phyloP scores from a whole-genome alignment of 2,113 vertebrate genomes.

The Tupaia tana region DNA sequence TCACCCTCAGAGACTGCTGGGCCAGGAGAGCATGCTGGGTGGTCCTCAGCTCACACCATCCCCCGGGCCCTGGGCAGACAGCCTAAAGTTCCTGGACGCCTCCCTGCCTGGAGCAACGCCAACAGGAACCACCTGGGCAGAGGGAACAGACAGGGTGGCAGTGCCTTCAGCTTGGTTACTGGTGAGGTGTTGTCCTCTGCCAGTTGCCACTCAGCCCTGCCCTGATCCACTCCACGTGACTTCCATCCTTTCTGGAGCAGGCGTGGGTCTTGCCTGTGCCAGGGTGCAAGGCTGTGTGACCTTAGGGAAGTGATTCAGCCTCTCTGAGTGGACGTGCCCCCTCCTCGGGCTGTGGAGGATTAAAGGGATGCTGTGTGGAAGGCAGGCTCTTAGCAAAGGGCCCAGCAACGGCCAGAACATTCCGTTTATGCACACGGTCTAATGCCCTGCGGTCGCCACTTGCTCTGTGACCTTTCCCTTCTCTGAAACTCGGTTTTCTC shows the following conservation, averaged over 20 bases:
- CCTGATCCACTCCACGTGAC: accelerated
- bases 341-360: not conserved
- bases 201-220: not conserved
- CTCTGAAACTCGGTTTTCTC: not conserved
- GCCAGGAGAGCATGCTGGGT: not conserved
- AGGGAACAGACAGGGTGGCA: not conserved
- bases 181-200: not conserved
- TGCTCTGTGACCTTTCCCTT: not conserved
- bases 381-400: not conserved
- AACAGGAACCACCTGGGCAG: not conserved
- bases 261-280: not conserved
- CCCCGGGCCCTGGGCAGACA: not conserved
- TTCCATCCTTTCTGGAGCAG: not conserved
- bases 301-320: not conserved
- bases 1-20: not conserved
- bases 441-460: not conserved
- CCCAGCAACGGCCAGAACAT: not conserved
- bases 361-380: not conserved
- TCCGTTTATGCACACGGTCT: not conserved
- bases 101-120: not conserved
- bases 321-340: not conserved
- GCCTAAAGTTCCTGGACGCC: not conserved
- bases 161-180: not conserved
- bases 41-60: not conserved
- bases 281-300: not conserved